Evolutionary conservation across 2,888 invertebrate genomes (phyloP).

Genomic region (Lasius fuliginosus): DNA sequence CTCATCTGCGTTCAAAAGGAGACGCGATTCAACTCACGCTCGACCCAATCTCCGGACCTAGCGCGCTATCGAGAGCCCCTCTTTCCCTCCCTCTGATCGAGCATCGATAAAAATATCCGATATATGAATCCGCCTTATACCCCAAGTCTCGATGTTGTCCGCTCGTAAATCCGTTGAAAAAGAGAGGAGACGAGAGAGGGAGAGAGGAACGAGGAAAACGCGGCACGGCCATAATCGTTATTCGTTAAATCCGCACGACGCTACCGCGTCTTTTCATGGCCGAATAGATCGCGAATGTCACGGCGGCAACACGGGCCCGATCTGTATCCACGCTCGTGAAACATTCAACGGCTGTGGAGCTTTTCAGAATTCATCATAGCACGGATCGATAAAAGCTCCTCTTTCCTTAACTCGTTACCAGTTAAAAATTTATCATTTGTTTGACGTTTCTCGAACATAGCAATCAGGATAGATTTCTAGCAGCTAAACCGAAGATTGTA

Average conservation of each 20-base stretch:
- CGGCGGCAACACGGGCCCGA: constrained; percentile 18
- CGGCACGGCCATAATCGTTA: constrained; percentile 56
- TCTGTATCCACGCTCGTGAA: constrained; percentile 51
- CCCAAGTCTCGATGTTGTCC: constrained; percentile 9
- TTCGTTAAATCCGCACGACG: constrained; percentile 61
- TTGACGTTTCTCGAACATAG: neutral
- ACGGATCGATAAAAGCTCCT: neutral
- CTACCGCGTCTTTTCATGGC: constrained; percentile 44
- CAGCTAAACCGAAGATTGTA: neutral
- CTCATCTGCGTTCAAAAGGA: constrained; percentile 28
- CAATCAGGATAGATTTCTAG: neutral
- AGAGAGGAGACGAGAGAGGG: neutral
- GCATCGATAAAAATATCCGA: constrained; percentile 59
- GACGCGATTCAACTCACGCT: constrained; percentile 49
- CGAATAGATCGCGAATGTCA: constrained; percentile 55
- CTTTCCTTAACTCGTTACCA: constrained; percentile 4
- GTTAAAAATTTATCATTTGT: constrained; percentile 29
- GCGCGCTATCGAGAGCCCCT: constrained; percentile 22
- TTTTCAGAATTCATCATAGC: constrained; percentile 41
- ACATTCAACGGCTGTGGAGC: constrained; percentile 26
- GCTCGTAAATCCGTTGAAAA: constrained; percentile 58
- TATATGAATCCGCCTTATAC: constrained; percentile 51
- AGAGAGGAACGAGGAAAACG: constrained; percentile 31
- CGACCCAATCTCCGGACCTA: constrained; percentile 45
- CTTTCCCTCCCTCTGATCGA: neutral